Base-by-base conservation (phyloP, 92 coral and sea anemone genomes). In the Palythoa heliodiscus region DNA sequence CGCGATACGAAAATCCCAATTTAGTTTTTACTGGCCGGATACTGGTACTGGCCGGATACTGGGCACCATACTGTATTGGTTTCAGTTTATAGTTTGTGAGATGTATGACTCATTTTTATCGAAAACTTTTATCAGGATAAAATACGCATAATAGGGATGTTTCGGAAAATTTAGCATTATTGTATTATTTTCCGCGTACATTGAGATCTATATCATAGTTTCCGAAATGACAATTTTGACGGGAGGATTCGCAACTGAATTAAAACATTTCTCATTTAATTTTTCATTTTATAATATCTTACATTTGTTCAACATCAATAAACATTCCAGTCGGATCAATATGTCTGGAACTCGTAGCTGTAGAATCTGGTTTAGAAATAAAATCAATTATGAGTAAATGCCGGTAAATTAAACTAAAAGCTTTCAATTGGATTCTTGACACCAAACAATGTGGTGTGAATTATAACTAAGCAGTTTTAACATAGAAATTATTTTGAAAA, bases 131-230 rank as follows among this genome's bases (percentile, higher is more conserved):
- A 22, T 57, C 69, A 29, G 24, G 64, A 58, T 23, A 14, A 25
- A 63, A 7, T 60, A 54, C 16, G 14, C 57, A 53, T 77, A 43
- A 43, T 16, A 23, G 22, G 37, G 35, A 54, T 37, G 8, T 10
- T 54, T 77, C 25, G 82, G 54, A 77, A 77, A 57, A 77, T 15
- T 57, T 55, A 77, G 47, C 5, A 48, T 37, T 77, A 23, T 77
- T 77, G 4, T 55, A 53, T 57, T 14, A 24, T 55, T 14, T 14
- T 19, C 20, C 50, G 68, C 29, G 57, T 54, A 77, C 69, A 55
- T 4, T 55, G 14, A 76, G 24, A 52, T n/a, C n/a, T n/a, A n/a
- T 11, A 53, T 48, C 52, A 4, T n/a, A 29, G 37, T 77, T 14
- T 52, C 55, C 35, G 14, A 54, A 77, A 77, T 73, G 40, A 40